Evolutionary conservation across 2,113 vertebrate species (phyloP).

Genomic region (Antechinus flavipes): DNA sequence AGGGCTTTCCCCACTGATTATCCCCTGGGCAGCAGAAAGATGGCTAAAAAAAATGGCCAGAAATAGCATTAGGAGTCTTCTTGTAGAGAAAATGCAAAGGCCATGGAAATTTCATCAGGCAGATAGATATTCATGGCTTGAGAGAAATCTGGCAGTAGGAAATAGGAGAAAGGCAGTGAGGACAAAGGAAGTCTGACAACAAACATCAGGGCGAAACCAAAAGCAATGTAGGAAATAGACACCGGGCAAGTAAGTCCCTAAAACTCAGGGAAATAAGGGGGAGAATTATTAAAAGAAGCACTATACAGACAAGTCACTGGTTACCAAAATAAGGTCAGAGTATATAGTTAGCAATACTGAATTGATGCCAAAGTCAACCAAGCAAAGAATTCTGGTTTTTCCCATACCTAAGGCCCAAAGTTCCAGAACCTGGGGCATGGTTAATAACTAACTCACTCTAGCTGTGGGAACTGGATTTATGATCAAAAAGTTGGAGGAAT

Average conservation of each 20-base stretch:
- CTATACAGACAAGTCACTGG: not conserved
- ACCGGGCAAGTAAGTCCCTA: not conserved
- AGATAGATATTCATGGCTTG: not conserved
- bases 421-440: not conserved
- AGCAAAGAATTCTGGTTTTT: not conserved
- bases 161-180: not conserved
- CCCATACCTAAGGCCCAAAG: not conserved
- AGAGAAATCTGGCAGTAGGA: not conserved
- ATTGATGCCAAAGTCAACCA: not conserved
- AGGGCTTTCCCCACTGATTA: not conserved
- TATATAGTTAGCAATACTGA: not conserved
- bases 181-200: not conserved
- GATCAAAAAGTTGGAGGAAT: not conserved
- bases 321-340: not conserved
- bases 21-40: not conserved
- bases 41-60: not conserved
- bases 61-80: not conserved
- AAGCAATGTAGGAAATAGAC: not conserved
- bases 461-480: not conserved
- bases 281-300: not conserved
- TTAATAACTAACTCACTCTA: not conserved
- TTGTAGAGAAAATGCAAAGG: not conserved
- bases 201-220: not conserved
- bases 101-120: not conserved
- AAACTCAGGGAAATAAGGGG: not conserved